These are phyloP conservation scores for Campodea augens DNA, from an alignment of 1,140 invertebrate genomes.

Conservation along the genomic window DNA sequence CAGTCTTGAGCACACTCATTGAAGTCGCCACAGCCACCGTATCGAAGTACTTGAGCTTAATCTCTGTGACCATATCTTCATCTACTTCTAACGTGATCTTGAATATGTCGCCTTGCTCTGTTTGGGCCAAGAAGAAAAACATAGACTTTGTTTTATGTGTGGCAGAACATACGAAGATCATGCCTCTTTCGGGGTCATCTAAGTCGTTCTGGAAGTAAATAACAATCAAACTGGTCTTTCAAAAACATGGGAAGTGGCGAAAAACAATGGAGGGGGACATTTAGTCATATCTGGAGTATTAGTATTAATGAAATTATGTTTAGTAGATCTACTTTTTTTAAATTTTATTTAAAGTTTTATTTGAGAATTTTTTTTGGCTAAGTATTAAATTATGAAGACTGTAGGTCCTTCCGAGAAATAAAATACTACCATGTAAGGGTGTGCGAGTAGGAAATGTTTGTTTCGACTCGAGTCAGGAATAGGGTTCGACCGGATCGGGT, in stretches of 20 bases:
- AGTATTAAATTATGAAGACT: no score
- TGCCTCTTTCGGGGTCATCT: conserved; percentile 96
- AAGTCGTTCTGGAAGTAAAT: conserved; percentile 60
- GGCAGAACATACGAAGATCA: conserved; percentile 98
- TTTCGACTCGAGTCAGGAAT: no score
- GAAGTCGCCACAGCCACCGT: conserved; percentile 89
- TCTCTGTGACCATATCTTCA: conserved; percentile 97
- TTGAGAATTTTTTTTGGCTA: no score
- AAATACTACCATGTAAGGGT: no score
- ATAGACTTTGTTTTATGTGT: conserved; percentile 98
- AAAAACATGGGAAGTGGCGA: not conserved
- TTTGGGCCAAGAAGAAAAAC: conserved; percentile 91
- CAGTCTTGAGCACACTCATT: conserved; percentile 96
- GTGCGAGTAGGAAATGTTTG: no score
- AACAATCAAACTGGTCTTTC: conserved; percentile 2
- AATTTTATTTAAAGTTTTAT: no score
- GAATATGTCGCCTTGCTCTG: conserved; percentile 94
- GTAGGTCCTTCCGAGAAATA: no score
- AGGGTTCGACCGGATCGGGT: no score
- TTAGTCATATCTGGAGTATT: no score
- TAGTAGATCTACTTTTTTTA: no score
- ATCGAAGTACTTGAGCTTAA: conserved; percentile 98
- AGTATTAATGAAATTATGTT: no score
- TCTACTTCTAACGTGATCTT: conserved; percentile 97
- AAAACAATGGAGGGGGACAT: no score